These are phyloP conservation scores for Anthopleura sola DNA, from an alignment of 64 coral and sea anemone species.

Conservation along the genomic window DNA sequence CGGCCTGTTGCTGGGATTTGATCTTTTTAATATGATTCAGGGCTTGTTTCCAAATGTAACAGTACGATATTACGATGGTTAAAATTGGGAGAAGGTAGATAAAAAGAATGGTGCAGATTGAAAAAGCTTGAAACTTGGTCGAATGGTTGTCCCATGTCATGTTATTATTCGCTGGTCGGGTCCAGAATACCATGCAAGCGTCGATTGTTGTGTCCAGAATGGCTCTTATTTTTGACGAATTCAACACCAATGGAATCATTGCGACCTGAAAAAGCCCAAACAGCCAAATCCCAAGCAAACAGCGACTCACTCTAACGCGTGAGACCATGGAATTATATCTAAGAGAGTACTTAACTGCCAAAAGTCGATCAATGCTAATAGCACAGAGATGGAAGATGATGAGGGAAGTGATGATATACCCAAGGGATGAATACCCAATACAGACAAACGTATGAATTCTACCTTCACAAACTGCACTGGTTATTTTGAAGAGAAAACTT, in stretches of 20 bases:
- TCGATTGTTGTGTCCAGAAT: background rate
- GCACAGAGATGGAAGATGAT: constrained; percentile 11
- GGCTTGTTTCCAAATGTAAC: constrained; percentile 10
- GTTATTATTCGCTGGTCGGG: background rate
- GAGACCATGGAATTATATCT: background rate
- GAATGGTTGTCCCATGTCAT: background rate
- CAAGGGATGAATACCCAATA: background rate
- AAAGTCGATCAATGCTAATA: background rate
- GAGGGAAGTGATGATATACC: background rate
- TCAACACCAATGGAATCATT: background rate
- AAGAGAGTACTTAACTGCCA: constrained; percentile 2
- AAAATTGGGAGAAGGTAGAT: background rate
- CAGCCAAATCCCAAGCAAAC: background rate
- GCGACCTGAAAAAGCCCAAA: background rate
- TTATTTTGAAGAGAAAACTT: background rate
- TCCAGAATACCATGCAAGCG: background rate
- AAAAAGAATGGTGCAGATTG: background rate
- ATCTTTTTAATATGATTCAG: constrained; percentile 8
- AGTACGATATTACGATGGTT: constrained; percentile 2
- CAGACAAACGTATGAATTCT: background rate
- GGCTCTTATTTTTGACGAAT: background rate
- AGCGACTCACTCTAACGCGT: background rate
- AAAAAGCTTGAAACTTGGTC: background rate
- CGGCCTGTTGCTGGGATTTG: background rate
- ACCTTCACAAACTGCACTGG: background rate